phyloP scores from a whole-genome alignment of 2,888 invertebrate species.

The Autographa gamma region DNA sequence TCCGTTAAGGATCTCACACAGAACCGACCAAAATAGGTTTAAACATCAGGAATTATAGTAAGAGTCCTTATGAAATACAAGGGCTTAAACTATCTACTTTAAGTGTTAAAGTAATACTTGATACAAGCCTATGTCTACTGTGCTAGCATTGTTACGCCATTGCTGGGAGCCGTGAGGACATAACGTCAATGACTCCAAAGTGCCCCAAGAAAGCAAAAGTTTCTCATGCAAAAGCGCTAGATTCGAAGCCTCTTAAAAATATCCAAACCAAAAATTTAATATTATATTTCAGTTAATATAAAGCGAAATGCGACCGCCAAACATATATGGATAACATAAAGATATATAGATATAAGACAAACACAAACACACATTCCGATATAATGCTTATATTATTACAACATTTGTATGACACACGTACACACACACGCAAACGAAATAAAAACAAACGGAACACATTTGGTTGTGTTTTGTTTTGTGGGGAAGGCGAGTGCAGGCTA shows the following conservation, averaged over 20 bases:
- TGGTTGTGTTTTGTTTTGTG: constrained; percentile 33
- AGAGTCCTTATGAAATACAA: neutral
- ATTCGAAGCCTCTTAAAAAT: constrained; percentile 41
- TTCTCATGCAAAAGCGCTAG: constrained; percentile 66
- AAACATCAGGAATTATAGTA: too few relatives aligned
- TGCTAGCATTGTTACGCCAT: constrained; percentile 49
- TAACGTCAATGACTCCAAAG: constrained; percentile 82
- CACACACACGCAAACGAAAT: constrained; percentile 46
- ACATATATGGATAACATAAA: constrained; percentile 55
- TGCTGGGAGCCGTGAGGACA: constrained; percentile 82
- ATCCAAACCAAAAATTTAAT: constrained; percentile 36
- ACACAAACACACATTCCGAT: constrained; percentile 55
- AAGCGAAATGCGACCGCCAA: constrained; percentile 49
- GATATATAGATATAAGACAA: constrained; percentile 41
- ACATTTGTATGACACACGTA: constrained; percentile 29
- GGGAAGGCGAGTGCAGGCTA: constrained; percentile 57
- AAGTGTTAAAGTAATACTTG: constrained; percentile 31
- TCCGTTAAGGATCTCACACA: too few relatives aligned
- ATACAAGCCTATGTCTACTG: constrained; percentile 35
- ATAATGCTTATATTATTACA: constrained; percentile 34
- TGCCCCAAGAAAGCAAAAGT: constrained; percentile 59
- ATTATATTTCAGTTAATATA: constrained; percentile 44
- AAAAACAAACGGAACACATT: constrained; percentile 47
- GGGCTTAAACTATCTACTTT: neutral
- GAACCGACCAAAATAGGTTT: too few relatives aligned